These are phyloP conservation scores for Acanthurus tractus DNA, from an alignment of 2,797 vertebrate genomes.

Conservation along the genomic window DNA sequence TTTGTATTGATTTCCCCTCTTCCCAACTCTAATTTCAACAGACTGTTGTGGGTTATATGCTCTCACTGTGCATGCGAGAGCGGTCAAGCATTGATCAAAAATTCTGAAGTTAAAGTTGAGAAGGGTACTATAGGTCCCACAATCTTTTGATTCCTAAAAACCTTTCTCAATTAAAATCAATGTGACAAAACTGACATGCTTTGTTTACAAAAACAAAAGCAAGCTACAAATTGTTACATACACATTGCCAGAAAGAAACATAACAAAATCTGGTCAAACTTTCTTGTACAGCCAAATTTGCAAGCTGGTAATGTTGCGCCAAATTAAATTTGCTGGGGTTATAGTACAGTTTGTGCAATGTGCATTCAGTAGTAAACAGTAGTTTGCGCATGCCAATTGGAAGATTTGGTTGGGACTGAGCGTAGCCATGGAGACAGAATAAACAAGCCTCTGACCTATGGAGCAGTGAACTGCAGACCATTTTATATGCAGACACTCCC, in stretches of 20 bases:
- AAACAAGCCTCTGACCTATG: conserved; percentile 99
- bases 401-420: conserved; percentile 95
- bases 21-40: conserved; percentile 86
- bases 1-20: conserved; percentile 85
- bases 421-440: conserved; percentile 99
- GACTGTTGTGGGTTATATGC: conserved; percentile 72
- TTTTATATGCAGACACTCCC: conserved; percentile 99
- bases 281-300: conserved; percentile 83
- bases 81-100: conserved; percentile 80
- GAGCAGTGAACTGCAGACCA: conserved; percentile 99
- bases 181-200: conserved; percentile 86
- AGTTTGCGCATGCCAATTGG: conserved; percentile 89
- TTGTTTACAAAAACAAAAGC: conserved; percentile 88
- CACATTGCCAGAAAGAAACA: conserved; percentile 85
- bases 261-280: conserved; percentile 79
- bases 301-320: conserved; percentile 80
- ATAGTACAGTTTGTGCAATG: conserved; percentile 85
- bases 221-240: conserved; percentile 85
- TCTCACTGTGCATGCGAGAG: conserved; percentile 86
- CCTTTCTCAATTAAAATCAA: conserved; percentile 79
- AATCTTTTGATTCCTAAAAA: conserved; percentile 81
- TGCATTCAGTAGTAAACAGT: conserved; percentile 86
- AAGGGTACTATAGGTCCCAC: conserved; percentile 83
- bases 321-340: conserved; percentile 81
- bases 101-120: conserved; percentile 86